Conservation (phyloP, 2,797 vertebrate species). For the Semotilus atromaculatus region DNA sequence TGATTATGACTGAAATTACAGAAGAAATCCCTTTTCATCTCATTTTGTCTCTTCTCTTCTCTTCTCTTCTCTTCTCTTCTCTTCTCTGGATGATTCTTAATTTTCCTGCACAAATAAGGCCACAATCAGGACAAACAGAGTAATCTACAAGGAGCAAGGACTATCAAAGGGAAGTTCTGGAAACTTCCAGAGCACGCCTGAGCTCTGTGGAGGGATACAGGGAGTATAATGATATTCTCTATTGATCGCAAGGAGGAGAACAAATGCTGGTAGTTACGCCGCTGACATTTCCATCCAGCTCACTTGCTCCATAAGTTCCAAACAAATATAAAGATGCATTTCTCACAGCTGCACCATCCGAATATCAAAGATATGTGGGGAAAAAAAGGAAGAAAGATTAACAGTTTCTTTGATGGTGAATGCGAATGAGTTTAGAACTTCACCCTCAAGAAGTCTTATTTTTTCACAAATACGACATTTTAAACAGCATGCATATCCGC, state of each 20-base stretch:
- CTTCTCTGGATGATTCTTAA: background rate
- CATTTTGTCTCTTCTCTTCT: background rate
- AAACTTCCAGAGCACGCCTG: constrained; percentile 34
- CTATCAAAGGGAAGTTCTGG: constrained; percentile 24
- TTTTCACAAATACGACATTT: background rate
- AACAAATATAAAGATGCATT: constrained; percentile 51
- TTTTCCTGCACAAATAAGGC: background rate
- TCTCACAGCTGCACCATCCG: constrained; percentile 35
- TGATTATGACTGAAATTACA: background rate
- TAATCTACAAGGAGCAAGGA: background rate
- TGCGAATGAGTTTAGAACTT: background rate
- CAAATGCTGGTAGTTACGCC: constrained; percentile 53
- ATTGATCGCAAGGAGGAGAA: constrained; percentile 49
- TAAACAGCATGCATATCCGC: background rate
- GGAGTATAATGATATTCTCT: constrained; percentile 51
- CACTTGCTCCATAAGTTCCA: constrained; percentile 44
- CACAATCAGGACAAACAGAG: constrained; percentile 15
- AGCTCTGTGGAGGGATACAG: constrained; percentile 13
- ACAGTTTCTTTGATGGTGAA: constrained; percentile 3
- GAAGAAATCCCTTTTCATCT: background rate
- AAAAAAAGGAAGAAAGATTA: background rate
- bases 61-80: background rate
- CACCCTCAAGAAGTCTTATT: background rate
- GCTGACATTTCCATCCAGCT: constrained; percentile 51
- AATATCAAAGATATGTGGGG: constrained; percentile 42